These are phyloP conservation scores for Troides aeacus DNA, from an alignment of 2,888 invertebrate species.

Conservation along the genomic window DNA sequence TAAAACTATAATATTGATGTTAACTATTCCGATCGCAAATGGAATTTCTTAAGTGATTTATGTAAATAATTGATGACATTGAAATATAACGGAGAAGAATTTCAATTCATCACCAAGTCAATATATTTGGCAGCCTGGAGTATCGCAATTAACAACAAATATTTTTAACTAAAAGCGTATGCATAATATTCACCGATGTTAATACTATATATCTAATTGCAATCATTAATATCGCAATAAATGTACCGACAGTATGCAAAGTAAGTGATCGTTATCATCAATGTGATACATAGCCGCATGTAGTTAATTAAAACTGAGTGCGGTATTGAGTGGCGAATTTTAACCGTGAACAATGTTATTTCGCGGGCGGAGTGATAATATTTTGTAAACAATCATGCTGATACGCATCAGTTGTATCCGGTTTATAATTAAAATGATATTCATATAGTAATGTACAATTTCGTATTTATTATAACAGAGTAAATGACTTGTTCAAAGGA, in stretches of 20 bases:
- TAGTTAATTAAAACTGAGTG: slow-evolving; percentile 27
- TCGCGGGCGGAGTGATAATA: slow-evolving; percentile 21
- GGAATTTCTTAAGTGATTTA: too few relatives aligned
- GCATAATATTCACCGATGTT: background rate
- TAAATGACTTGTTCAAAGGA: background rate
- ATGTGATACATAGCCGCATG: slow-evolving; percentile 23
- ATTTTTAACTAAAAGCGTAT: background rate
- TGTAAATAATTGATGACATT: too few relatives aligned
- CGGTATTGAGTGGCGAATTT: slow-evolving; percentile 9
- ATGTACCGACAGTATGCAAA: slow-evolving; percentile 5
- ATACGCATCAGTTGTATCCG: slow-evolving; percentile 6
- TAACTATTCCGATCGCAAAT: too few relatives aligned
- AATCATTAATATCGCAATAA: slow-evolving; percentile 1
- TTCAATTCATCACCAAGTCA: too few relatives aligned
- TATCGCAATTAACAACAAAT: too few relatives aligned
- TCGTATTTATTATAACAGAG: background rate
- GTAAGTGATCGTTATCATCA: slow-evolving; percentile 15
- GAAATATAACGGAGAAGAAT: too few relatives aligned
- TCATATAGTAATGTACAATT: background rate
- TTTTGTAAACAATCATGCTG: slow-evolving; percentile 23
- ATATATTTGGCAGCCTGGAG: too few relatives aligned
- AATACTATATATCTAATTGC: slow-evolving; percentile 2
- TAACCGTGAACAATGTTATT: slow-evolving; percentile 22
- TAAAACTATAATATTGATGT: too few relatives aligned
- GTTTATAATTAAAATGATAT: slow-evolving; percentile 22